Conservation (phyloP, 1,140 invertebrate species). For the Drosophila ohnishii region DNA sequence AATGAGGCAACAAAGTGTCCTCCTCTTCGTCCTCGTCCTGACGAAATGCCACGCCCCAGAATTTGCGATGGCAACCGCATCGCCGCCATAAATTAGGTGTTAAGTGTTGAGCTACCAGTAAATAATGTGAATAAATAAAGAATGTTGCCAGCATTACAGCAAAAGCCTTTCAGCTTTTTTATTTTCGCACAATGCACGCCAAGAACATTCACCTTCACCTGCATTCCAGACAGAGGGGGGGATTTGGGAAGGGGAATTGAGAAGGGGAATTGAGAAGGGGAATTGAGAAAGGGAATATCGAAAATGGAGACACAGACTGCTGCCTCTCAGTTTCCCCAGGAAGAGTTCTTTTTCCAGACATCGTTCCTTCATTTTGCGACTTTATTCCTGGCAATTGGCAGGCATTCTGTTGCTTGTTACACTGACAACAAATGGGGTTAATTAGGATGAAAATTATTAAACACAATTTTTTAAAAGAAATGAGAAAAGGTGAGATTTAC, state of each 20-base stretch:
- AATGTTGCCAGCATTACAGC: conserved; percentile 51
- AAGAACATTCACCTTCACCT: conserved; percentile 20
- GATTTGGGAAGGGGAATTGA: neutral
- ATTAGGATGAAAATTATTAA: neutral
- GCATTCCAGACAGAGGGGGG: conserved; percentile 10
- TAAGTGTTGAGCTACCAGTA: conserved; percentile 55
- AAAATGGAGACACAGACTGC: neutral
- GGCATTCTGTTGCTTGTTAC: conserved; percentile 4
- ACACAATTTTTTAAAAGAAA: too few species aligned
- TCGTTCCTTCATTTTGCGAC: conserved; percentile 1
- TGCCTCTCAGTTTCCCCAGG: neutral
- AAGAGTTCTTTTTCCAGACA: neutral
- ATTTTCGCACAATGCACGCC: conserved; percentile 25
- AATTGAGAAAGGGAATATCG: neutral
- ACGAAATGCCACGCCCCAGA: conserved; percentile 31
- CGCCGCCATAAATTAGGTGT: conserved; percentile 66
- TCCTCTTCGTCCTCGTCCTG: conserved; percentile 10
- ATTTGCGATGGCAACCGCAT: conserved; percentile 25
- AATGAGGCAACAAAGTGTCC: conserved; percentile 60
- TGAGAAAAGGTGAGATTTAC: too few species aligned
- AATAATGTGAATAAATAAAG: conserved; percentile 62
- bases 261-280: neutral
- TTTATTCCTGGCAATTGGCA: conserved; percentile 28
- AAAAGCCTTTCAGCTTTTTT: conserved; percentile 14
- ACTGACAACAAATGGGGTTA: neutral